These are phyloP conservation scores for Drosophila helvetica DNA, from an alignment of 2,888 invertebrate species.

Conservation along the genomic window DNA sequence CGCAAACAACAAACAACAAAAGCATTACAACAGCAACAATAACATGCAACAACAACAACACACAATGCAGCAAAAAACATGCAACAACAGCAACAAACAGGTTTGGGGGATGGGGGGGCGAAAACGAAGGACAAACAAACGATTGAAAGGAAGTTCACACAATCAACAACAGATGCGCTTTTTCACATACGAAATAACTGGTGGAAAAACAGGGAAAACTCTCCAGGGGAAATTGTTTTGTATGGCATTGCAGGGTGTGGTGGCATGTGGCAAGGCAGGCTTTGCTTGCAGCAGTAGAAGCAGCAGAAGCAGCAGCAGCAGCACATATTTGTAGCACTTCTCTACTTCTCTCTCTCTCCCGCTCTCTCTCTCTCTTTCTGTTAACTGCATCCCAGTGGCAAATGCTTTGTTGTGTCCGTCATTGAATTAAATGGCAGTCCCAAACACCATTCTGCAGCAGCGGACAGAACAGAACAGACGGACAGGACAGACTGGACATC, in stretches of 20 bases:
- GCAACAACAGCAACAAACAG: slow-evolving; percentile 12
- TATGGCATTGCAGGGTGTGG: slow-evolving; percentile 42
- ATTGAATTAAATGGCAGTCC: slow-evolving; percentile 75
- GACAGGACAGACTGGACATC: background rate
- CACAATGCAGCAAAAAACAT: slow-evolving; percentile 52
- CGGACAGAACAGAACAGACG: slow-evolving; percentile 4
- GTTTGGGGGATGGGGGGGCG: background rate
- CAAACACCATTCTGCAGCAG: slow-evolving; percentile 32
- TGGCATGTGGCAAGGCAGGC: slow-evolving; percentile 21
- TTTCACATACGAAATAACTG: slow-evolving; percentile 77
- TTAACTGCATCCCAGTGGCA: slow-evolving; percentile 63
- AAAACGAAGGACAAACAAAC: slow-evolving; percentile 66
- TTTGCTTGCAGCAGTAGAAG: slow-evolving; percentile 21
- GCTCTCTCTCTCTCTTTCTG: slow-evolving; percentile 10
- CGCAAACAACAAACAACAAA: slow-evolving; percentile 40
- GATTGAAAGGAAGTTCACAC: slow-evolving; percentile 78
- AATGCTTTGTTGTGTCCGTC: slow-evolving; percentile 72
- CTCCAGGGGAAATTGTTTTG: slow-evolving; percentile 78
- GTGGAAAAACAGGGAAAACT: slow-evolving; percentile 67
- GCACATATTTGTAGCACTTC: slow-evolving; percentile 42
- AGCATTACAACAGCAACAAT: slow-evolving; percentile 35
- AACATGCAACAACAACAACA: slow-evolving; percentile 31
- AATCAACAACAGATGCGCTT: slow-evolving; percentile 80
- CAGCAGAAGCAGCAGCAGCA: background rate
- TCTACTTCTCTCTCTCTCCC: background rate